Evolutionary conservation across 2,113 vertebrate species (phyloP).

Genomic region (Mystacornis crossleyi): DNA sequence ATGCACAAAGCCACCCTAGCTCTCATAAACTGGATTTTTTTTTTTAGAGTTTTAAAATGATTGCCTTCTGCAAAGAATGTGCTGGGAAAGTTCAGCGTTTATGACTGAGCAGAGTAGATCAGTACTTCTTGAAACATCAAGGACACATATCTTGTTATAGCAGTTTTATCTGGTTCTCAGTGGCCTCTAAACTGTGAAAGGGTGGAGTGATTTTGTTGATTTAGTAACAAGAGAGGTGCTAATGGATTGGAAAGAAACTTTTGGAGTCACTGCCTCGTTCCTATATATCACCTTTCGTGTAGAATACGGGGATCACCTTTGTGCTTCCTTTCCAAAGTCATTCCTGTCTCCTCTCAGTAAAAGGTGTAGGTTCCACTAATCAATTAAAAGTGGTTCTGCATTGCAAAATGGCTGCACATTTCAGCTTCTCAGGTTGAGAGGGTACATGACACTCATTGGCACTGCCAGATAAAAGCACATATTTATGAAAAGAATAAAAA

Average conservation of each 20-base stretch:
- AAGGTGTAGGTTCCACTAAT: not conserved
- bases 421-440: not conserved
- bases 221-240: not conserved
- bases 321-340: not conserved
- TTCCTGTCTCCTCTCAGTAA: not conserved
- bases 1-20: not conserved
- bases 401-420: not conserved
- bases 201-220: not conserved
- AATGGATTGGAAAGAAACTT: not conserved
- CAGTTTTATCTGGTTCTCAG: not conserved
- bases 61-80: not conserved
- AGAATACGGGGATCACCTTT: not conserved
- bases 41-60: not conserved
- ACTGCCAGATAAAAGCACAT: not conserved
- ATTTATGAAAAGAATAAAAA: not conserved
- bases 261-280: not conserved
- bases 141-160: not conserved
- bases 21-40: not conserved
- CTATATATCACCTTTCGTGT: not conserved
- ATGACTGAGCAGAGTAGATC: not conserved
- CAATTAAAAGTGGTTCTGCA: not conserved
- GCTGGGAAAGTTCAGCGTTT: not conserved
- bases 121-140: not conserved
- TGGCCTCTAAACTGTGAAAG: not conserved
- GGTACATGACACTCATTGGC: not conserved